Evolutionary conservation across 2,888 invertebrate species (phyloP), one percentile per base, ranked within the genome.

Genomic region (Ceraclea dissimilis): DNA sequence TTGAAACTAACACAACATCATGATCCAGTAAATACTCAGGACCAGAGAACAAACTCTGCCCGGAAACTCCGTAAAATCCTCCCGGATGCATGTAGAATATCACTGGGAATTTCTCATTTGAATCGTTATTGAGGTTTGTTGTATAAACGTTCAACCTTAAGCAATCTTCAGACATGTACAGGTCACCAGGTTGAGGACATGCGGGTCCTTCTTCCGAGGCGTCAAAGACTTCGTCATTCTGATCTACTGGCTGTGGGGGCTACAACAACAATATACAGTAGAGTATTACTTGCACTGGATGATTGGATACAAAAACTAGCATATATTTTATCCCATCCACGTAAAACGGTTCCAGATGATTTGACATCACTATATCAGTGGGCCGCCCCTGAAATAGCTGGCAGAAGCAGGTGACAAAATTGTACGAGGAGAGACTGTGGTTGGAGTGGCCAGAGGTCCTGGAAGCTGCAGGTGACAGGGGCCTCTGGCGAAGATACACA

Each of bases 121-220:
- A 18, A 10, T 39, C 13, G 13, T 33, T 39, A n/a, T 33, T 26
- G 11, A 52, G 21, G 47, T 48, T 56, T 17, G 26, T 51, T 22
- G 52, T 56, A 39, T 52, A 56, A 18, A 56, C 52, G 49, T 56
- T 56, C 16, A 56, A 16, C 2, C 47, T 52, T 20, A 56, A 43
- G 21, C 56, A 56, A 26, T 56, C 56, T 31, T 56, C 56, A 13
- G 52, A 43, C 20, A 47, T 34, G 5, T n/a, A 18, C 16, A 26
- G 18, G 16, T 22, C 11, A n/a, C 33, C 51, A 6, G 20, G 18
- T 31, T 56, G 56, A 16, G 48, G 52, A 44, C 56, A 56, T 2
- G 56, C 49, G 10, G 56, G 56, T 2, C 56, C 56, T 44, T 56
- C 56, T 26, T 49, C 13, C 26, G 50, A 39, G 1, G 52, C 56